Evolutionary conservation across 2,888 invertebrate genomes (phyloP), one percentile per base, ranked within the genome.

Genomic region (Chironomus riparius): DNA sequence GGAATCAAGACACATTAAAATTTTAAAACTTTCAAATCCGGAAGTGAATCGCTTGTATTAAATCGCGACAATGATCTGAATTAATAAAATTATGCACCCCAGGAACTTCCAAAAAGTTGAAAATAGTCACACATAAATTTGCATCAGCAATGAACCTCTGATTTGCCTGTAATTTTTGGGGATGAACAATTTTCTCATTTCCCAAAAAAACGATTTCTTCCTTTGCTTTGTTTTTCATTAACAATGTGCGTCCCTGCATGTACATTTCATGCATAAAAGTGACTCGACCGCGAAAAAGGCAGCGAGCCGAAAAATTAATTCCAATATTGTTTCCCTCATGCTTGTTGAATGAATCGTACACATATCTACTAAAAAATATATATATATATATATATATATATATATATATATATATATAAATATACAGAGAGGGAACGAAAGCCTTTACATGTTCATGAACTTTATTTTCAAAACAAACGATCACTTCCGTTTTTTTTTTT

Each of bases 211-310:
- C 62, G 62, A 21, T 22, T 62, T 18, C 62, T 62, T 62, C 62
- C 7, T 13, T 71, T 47, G 70, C 48, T 48, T 72, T 61, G 28
- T 71, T 56, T 22, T 22, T 22, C 28, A 28, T 28, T 28, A 28
- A 28, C 10, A 7, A 38, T 38, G 38, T 1, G 2, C 38, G 38
- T 38, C 38, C 38, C 38, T 38, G 10, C 38, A 38, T 38, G 38
- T 24, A 22, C n/a, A 22, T 56, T 56, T 75, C 75, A 75, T 68
- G 69, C 75, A 56, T 69, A 18, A 75, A 75, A 75, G 15, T 24
- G 69, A 75, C 68, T 69, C 68, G 68, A 75, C 75, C 75, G 75
- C 75, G 75, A 68, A 75, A 75, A 68, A 68, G 68, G 47, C 75
- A 75, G 68, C 75, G 28, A 56, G 69, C 50, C 75, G 28, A 28